Evolutionary conservation across 2,888 invertebrate genomes (phyloP).

Genomic region (Elmis aenea): DNA sequence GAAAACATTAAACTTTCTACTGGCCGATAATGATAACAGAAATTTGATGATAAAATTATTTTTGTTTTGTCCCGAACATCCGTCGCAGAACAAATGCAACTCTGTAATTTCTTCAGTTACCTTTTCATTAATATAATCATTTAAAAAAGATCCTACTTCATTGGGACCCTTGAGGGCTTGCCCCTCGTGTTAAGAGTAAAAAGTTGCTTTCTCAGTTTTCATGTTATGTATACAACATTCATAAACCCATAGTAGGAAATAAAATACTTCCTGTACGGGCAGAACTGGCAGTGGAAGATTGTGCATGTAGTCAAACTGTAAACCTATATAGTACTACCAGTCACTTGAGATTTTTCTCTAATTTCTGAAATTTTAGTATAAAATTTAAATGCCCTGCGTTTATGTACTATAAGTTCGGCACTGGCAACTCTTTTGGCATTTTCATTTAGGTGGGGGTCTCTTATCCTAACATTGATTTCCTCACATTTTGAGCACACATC

Average conservation of each 20-base stretch:
- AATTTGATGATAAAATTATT: slow-evolving; percentile 12
- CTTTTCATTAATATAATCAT: slow-evolving; percentile 1
- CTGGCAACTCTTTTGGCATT: slow-evolving; percentile 1
- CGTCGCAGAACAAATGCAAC: slow-evolving; percentile 15
- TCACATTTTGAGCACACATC: slow-evolving; percentile 16
- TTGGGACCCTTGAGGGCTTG: slow-evolving; percentile 10
- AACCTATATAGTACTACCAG: too few species aligned
- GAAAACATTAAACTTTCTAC: slow-evolving; percentile 5
- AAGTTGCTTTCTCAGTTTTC: slow-evolving; percentile 7
- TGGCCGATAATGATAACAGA: not conserved
- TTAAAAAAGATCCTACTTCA: slow-evolving; percentile 11
- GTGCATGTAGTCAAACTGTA: slow-evolving; percentile 24
- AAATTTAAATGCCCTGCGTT: slow-evolving; percentile 21
- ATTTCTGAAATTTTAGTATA: slow-evolving; percentile 16
- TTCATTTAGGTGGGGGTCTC: not conserved
- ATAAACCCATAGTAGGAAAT: slow-evolving; percentile 21
- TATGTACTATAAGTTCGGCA: slow-evolving; percentile 21
- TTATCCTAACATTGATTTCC: slow-evolving; percentile 2
- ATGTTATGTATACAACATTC: slow-evolving; percentile 19
- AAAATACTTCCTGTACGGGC: slow-evolving; percentile 26
- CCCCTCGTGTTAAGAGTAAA: slow-evolving; percentile 15
- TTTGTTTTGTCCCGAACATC: slow-evolving; percentile 12
- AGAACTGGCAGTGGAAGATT: slow-evolving; percentile 21
- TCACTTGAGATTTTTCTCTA: slow-evolving; percentile 4
- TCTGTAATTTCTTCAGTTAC: slow-evolving; percentile 1